These are phyloP conservation scores for Micropoecilia bifurca DNA, from an alignment of 2,797 vertebrate species.

Conservation along the genomic window DNA sequence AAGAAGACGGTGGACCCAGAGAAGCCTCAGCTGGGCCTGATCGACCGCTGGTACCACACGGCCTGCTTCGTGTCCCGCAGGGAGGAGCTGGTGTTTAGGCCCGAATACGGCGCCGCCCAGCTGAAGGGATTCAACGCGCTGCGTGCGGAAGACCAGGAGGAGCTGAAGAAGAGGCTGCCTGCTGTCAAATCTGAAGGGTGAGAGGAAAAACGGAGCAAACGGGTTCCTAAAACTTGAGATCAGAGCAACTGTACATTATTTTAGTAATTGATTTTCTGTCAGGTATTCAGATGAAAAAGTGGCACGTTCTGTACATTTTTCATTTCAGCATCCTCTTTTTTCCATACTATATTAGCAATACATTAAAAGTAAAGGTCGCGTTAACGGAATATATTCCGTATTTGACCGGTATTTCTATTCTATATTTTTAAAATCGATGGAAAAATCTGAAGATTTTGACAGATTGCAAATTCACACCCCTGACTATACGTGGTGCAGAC, in stretches of 20 bases:
- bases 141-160: constrained; percentile 89
- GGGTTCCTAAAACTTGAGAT: background rate
- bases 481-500: no score
- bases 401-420: no score
- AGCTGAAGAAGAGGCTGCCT: constrained; percentile 91
- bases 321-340: no score
- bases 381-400: no score
- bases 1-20: constrained; percentile 94
- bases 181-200: constrained; percentile 91
- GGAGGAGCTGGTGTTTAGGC: constrained; percentile 89
- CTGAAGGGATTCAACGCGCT: constrained; percentile 89
- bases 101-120: constrained; percentile 85
- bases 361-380: no score
- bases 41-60: constrained; percentile 98
- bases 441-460: no score
- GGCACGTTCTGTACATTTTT: no score
- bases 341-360: no score
- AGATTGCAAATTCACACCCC: no score
- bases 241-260: background rate
- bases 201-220: constrained; percentile 33
- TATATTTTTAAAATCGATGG: no score
- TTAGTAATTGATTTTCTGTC: no score
- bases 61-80: constrained; percentile 89
- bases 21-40: constrained; percentile 96
- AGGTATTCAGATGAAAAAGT: no score